These are phyloP conservation scores for Phainopepla nitens DNA, from an alignment of 2,113 vertebrate genomes.

Conservation along the genomic window DNA sequence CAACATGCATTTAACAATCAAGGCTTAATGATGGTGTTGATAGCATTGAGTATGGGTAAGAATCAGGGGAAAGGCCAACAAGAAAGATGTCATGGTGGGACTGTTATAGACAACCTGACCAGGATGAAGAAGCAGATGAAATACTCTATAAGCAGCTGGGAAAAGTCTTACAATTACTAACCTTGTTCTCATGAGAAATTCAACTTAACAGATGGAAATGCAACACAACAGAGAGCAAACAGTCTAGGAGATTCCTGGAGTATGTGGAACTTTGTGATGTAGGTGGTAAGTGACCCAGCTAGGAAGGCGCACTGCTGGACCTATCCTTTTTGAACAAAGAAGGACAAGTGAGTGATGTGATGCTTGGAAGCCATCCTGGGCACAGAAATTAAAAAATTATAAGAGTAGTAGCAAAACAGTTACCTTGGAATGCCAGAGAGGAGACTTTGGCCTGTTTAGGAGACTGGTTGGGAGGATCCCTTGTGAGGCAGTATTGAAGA, in stretches of 20 bases:
- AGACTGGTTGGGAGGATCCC: neutral
- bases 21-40: neutral
- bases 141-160: neutral
- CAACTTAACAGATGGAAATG: neutral
- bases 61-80: neutral
- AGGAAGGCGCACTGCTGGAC: neutral
- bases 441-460: neutral
- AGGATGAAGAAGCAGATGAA: neutral
- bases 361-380: fast-evolving
- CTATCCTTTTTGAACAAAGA: neutral
- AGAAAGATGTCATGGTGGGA: neutral
- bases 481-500: neutral
- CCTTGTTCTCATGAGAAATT: neutral
- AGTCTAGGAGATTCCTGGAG: neutral
- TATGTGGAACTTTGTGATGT: neutral
- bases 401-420: neutral
- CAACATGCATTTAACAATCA: neutral
- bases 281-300: neutral
- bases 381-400: neutral
- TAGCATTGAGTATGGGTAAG: neutral
- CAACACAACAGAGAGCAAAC: neutral
- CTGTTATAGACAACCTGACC: neutral
- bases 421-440: neutral
- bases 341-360: neutral
- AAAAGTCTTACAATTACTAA: fast-evolving